These are phyloP conservation scores for Drosophila truncata DNA, from an alignment of 1,140 invertebrate genomes.

Conservation along the genomic window DNA sequence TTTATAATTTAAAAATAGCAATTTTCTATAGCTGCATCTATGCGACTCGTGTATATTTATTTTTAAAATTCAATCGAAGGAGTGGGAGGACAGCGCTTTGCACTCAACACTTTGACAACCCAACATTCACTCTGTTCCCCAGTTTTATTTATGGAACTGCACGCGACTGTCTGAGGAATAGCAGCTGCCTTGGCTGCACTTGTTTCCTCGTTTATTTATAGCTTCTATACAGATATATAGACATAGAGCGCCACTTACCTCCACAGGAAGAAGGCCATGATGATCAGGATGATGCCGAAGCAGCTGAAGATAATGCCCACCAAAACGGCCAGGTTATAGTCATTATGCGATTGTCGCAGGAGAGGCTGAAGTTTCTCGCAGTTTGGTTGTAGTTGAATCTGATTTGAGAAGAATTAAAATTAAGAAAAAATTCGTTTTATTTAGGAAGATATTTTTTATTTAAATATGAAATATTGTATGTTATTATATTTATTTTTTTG, in stretches of 20 bases:
- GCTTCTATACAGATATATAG: background rate
- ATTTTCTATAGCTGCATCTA: conserved; percentile 23
- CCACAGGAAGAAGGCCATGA: conserved; percentile 91
- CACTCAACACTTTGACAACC: conserved; percentile 51
- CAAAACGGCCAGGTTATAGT: conserved; percentile 90
- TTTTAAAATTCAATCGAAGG: conserved; percentile 40
- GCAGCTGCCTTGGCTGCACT: conserved; percentile 52
- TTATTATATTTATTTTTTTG: too few relatives aligned
- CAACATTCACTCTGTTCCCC: conserved; percentile 6
- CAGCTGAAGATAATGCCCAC: conserved; percentile 91
- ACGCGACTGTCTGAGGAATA: conserved; percentile 37
- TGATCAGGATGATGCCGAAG: conserved; percentile 90
- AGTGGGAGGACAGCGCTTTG: conserved; percentile 24
- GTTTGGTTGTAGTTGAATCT: conserved; percentile 87
- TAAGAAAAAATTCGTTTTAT: background rate
- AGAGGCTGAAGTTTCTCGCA: conserved; percentile 89
- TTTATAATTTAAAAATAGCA: conserved; percentile 38
- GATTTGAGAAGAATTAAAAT: conserved; percentile 15
- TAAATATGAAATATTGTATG: too few relatives aligned
- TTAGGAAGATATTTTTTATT: background rate
- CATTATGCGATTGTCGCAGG: conserved; percentile 87
- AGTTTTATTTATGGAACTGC: conserved; percentile 58
- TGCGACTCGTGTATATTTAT: conserved; percentile 48
- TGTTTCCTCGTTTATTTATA: conserved; percentile 9
- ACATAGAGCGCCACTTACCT: conserved; percentile 87